These are phyloP conservation scores for Potamarius usumacintae DNA, from an alignment of 2,113 vertebrate genomes.

Conservation along the genomic window DNA sequence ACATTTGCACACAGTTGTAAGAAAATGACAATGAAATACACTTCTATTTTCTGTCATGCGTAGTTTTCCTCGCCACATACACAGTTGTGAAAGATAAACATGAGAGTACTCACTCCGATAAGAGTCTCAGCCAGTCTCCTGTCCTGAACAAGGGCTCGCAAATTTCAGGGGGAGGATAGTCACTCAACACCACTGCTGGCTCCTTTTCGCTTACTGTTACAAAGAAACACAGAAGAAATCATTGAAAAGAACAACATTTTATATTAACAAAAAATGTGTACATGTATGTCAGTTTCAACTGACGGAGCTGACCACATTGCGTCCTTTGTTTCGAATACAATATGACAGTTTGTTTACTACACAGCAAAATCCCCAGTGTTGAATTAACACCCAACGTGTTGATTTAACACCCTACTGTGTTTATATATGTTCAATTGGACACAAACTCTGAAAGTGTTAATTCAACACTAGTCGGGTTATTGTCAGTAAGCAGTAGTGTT, in stretches of 20 bases:
- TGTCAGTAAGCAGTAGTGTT: neutral
- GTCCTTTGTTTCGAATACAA: neutral
- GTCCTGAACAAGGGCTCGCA: slow-evolving; percentile 81
- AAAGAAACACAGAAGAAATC: neutral
- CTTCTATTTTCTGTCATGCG: neutral
- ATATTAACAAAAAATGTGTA: neutral
- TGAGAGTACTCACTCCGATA: slow-evolving; percentile 79
- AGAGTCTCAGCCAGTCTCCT: slow-evolving; percentile 80
- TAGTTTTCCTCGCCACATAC: neutral
- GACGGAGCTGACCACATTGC: neutral
- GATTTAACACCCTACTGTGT: too few species aligned
- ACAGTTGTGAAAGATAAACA: neutral
- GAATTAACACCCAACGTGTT: too few species aligned
- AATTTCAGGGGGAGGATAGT: slow-evolving; percentile 81
- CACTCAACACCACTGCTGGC: slow-evolving; percentile 77
- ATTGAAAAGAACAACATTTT: neutral
- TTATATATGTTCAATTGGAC: too few species aligned
- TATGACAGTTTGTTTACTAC: neutral
- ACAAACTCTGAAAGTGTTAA: too few species aligned
- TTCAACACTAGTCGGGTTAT: neutral
- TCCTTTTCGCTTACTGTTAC: slow-evolving; percentile 55
- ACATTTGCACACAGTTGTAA: neutral
- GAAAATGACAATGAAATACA: neutral
- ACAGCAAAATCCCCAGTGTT: too few species aligned
- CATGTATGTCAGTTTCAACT: neutral